phyloP scores from a whole-genome alignment of 2,797 vertebrate genomes.

The Galago senegalensis region DNA sequence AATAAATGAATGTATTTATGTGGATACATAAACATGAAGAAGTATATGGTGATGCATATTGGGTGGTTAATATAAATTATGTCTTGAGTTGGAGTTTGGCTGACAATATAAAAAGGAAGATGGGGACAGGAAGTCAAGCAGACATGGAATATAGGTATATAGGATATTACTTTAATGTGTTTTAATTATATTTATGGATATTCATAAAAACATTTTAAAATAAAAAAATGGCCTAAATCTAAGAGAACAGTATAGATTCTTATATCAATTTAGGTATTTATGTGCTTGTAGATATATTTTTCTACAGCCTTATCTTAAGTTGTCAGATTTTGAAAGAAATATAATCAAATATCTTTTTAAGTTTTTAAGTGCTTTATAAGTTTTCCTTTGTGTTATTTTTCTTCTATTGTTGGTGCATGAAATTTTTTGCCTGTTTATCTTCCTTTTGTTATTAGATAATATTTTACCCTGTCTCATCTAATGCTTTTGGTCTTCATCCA shows the following conservation, averaged over 20 bases:
- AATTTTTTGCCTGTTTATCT: not conserved
- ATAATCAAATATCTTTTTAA: not conserved
- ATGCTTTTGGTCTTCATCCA: not conserved
- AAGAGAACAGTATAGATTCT: not conserved
- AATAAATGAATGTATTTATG: not conserved
- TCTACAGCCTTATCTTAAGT: not conserved
- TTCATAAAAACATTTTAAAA: not conserved
- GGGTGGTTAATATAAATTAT: not conserved
- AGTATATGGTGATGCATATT: not conserved
- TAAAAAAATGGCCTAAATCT: not conserved
- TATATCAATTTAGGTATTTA: not conserved
- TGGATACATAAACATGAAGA: not conserved
- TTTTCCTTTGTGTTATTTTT: conserved; percentile 3
- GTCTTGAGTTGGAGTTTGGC: not conserved
- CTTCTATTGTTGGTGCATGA: not conserved
- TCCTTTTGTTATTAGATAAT: not conserved
- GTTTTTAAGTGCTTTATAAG: not conserved
- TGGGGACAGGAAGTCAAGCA: not conserved
- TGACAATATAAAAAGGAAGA: not conserved
- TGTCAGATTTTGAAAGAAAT: not conserved
- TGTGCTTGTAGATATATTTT: not conserved
- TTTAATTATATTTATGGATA: not conserved
- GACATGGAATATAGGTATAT: not conserved
- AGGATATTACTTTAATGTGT: not conserved
- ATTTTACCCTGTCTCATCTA: not conserved